phyloP scores from a whole-genome alignment of 2,888 invertebrate genomes.

The Tachina grossa region DNA sequence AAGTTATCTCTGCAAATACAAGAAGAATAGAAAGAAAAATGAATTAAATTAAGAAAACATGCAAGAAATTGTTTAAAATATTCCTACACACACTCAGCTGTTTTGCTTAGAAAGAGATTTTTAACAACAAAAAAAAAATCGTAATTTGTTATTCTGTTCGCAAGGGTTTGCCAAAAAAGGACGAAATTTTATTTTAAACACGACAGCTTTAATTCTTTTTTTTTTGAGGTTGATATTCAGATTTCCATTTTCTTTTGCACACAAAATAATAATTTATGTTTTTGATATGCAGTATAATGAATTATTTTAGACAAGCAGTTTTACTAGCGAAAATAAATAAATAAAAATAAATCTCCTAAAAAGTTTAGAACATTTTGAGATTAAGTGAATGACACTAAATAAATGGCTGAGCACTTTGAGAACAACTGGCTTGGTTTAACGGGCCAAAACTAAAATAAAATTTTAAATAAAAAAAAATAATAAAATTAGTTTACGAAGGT shows the following conservation, averaged over 20 bases:
- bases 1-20: conserved; percentile 63
- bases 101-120: conserved; percentile 48
- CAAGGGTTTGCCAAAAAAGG: conserved; percentile 53
- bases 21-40: conserved; percentile 42
- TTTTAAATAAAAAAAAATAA: no score
- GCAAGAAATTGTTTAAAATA: conserved; percentile 45
- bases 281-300: conserved; percentile 69
- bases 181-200: conserved; percentile 36
- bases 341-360: conserved; percentile 36
- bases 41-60: conserved; percentile 63
- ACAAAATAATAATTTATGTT: conserved; percentile 60
- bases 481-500: no score
- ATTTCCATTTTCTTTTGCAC: conserved; percentile 1
- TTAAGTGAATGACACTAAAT: conserved; percentile 26
- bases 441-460: no score
- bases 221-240: conserved; percentile 9
- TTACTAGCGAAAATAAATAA: conserved; percentile 5
- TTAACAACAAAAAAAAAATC: conserved; percentile 4
- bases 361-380: conserved; percentile 12
- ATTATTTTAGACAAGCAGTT: conserved; percentile 55
- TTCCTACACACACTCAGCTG: conserved; percentile 20
- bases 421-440: neutral
- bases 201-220: conserved; percentile 36
- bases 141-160: neutral
- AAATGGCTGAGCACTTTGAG: conserved; percentile 24